These are phyloP conservation scores for Shinisaurus crocodilurus DNA, from an alignment of 2,113 vertebrate genomes.

Conservation along the genomic window DNA sequence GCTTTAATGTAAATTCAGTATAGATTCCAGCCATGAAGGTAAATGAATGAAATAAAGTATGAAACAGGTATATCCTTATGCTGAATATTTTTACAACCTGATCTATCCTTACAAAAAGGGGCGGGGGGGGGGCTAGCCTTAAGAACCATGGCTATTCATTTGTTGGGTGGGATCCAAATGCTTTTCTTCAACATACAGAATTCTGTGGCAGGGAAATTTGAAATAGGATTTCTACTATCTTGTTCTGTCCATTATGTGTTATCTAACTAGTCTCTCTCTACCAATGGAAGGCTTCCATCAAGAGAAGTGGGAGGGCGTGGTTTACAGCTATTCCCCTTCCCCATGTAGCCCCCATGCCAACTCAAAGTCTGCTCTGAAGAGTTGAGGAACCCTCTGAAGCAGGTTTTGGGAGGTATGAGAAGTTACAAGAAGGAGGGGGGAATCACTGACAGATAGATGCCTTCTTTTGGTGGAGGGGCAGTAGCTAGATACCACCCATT, in stretches of 20 bases:
- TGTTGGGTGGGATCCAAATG: neutral
- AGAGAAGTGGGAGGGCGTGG: too few species aligned
- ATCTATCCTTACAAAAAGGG: slow-evolving; percentile 41
- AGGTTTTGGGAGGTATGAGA: too few species aligned
- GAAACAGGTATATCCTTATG: slow-evolving; percentile 36
- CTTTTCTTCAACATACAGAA: neutral
- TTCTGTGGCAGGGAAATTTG: neutral
- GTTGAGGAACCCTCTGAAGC: too few species aligned
- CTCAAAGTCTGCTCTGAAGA: too few species aligned
- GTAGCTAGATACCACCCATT: too few species aligned
- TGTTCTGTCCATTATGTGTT: neutral
- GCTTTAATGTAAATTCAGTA: slow-evolving; percentile 51
- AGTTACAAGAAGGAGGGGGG: too few species aligned
- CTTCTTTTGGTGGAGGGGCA: too few species aligned
- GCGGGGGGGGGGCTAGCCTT: neutral
- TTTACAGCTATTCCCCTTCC: too few species aligned
- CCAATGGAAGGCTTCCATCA: too few species aligned
- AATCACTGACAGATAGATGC: too few species aligned
- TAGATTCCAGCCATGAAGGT: slow-evolving; percentile 43
- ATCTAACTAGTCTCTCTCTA: too few species aligned
- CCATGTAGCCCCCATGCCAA: too few species aligned
- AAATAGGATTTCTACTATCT: neutral
- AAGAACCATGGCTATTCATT: neutral
- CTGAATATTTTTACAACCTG: slow-evolving; percentile 21
- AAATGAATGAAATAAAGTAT: slow-evolving; percentile 22